A percentile compares a stretch with the other conserved stretches of the same genome.
phyloP scores from a whole-genome alignment of 64 coral and sea anemone genomes.

The Actinia tenebrosa region DNA sequence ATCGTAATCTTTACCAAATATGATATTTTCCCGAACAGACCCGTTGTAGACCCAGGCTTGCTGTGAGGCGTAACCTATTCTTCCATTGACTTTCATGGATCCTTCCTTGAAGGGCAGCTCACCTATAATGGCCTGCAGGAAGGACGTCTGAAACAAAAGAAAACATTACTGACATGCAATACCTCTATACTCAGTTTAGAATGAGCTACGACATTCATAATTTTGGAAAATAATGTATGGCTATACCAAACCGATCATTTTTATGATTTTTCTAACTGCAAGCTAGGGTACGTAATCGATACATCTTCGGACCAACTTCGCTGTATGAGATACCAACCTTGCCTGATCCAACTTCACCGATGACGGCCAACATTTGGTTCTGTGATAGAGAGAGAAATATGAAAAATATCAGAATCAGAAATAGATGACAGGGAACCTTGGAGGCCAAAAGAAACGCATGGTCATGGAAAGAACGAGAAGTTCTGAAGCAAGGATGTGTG shows the following conservation, averaged over 20 bases:
- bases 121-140: conserved; percentile 24
- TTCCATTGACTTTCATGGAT: conserved; percentile 1
- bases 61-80: conserved; percentile 23
- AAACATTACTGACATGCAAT: neutral
- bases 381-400: neutral
- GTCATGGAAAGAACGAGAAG: no score
- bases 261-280: no score
- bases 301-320: no score
- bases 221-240: no score
- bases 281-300: no score
- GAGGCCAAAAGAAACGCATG: neutral
- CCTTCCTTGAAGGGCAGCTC: conserved; percentile 21
- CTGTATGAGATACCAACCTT: neutral
- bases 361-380: conserved; percentile 16
- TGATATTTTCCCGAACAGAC: conserved; percentile 19
- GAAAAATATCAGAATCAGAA: neutral
- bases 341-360: conserved; percentile 43
- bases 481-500: neutral
- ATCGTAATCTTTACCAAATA: conserved; percentile 39
- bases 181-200: no score
- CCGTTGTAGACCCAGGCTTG: conserved; percentile 41
- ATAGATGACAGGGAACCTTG: neutral
- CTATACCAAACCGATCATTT: no score
- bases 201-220: no score
- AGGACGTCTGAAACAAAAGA: conserved; percentile 16